Evolutionary conservation across 2,113 vertebrate genomes (phyloP).

Genomic region (Planiliza haematocheilus): DNA sequence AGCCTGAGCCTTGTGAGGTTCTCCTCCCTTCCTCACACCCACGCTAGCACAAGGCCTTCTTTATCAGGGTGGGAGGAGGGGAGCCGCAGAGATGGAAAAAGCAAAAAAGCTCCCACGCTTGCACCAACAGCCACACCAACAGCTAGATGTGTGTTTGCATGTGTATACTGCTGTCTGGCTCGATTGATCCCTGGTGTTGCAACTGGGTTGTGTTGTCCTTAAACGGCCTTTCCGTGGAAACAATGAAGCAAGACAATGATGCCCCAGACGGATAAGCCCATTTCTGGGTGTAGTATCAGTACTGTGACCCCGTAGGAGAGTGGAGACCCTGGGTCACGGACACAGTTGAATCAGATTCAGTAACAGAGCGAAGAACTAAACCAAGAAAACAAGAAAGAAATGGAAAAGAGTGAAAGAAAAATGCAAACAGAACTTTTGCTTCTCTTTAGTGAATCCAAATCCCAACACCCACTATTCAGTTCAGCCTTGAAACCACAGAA

Average conservation of each 20-base stretch:
- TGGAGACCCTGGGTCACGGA: constrained; percentile 16
- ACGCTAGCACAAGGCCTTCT: constrained; percentile 73
- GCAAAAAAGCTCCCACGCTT: constrained; percentile 71
- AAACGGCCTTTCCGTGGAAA: constrained; percentile 36
- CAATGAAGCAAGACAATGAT: constrained; percentile 1
- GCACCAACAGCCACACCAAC: constrained; percentile 22
- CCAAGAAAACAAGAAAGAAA: neutral
- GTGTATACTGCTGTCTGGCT: neutral
- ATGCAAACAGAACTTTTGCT: neutral
- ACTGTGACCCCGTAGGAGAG: neutral
- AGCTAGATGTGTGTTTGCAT: constrained; percentile 31
- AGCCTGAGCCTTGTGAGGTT: constrained; percentile 57
- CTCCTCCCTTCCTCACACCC: constrained; percentile 74
- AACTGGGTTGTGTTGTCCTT: constrained; percentile 38
- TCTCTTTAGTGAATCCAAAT: neutral
- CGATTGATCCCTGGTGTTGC: constrained; percentile 28
- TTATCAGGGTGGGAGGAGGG: constrained; percentile 71
- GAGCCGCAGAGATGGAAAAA: constrained; percentile 47
- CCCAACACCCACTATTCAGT: neutral
- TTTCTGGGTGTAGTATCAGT: constrained; percentile 22
- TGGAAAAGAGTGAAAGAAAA: neutral
- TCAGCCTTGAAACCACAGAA: constrained; percentile 28
- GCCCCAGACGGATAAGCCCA: constrained; percentile 3
- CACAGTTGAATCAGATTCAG: constrained; percentile 37
- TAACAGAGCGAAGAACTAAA: neutral